Base-by-base conservation (phyloP, 2,888 invertebrate species). In the Caradrina kadenii region DNA sequence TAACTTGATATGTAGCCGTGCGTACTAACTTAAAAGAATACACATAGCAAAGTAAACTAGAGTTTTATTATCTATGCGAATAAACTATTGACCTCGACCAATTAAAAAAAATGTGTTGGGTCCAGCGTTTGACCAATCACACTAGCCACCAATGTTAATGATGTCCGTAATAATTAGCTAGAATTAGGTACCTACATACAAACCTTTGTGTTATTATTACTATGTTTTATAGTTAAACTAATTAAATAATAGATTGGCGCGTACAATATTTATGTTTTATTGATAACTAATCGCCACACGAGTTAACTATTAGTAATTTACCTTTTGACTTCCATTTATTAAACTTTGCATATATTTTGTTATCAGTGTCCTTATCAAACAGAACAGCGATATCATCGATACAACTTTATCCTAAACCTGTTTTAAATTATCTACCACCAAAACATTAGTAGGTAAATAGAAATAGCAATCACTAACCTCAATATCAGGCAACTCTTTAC, bases 401-500 rank as follows among this genome's bases (percentile, higher is more conserved):
- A 35, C 13, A 54, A 19, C 1, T 49, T 39, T 35, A 50, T 49
- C 17, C 2, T 11, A 7, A 58, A 65, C 21, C 11, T 21, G 19
- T 49, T 35, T 21, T 6, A 62, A 45, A 61, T 61, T 6, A 73
- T 73, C 22, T 48, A 13, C 31, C 0, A 62, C 26, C 22, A 75
- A 56, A 55, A 79, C 39, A 70, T 49, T 45, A 58, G 8, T 31
- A 53, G 8, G 42, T 60, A 77, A 77, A 70, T 58, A 70, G 5
- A 62, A 69, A 62, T 52, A 69, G 4, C 35, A 62, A 50, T 22
- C 48, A 95, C 96, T 96, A 93, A 98, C 98, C 97, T 98, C 98
- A 87, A 98, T 98, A 91, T 98, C 98, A 2, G 97, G 97, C 73
- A 97, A 88, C 88, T 98, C 98, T 86, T 96, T 97, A 91, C 97